These are phyloP conservation scores for Aleiodes alternator DNA, from an alignment of 2,888 invertebrate genomes.

Conservation along the genomic window DNA sequence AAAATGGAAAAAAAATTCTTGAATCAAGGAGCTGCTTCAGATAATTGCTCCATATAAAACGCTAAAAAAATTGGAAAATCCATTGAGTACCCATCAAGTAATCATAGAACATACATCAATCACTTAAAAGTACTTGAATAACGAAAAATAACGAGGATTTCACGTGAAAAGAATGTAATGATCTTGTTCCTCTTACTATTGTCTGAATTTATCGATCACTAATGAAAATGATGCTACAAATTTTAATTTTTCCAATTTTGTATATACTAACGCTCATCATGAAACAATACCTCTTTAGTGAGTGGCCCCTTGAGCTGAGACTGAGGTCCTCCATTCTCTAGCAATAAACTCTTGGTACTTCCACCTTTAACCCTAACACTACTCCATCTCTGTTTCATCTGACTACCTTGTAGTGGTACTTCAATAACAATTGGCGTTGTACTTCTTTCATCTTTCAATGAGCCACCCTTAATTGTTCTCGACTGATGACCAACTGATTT, in stretches of 20 bases:
- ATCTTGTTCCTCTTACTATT: not conserved
- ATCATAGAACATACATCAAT: too few relatives aligned
- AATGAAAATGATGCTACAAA: not conserved
- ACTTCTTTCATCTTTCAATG: slow-evolving; percentile 66
- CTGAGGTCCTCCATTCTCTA: slow-evolving; percentile 72
- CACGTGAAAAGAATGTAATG: too few relatives aligned
- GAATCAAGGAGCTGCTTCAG: too few relatives aligned
- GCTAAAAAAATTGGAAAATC: too few relatives aligned
- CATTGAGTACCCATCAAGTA: too few relatives aligned
- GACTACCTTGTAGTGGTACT: slow-evolving; percentile 55
- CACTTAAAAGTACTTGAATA: too few relatives aligned
- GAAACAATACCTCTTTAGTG: slow-evolving; percentile 68
- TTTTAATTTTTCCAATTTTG: not conserved
- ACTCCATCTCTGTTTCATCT: slow-evolving; percentile 71
- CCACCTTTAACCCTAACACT: slow-evolving; percentile 72
- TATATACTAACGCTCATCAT: not conserved
- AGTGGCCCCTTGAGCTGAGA: slow-evolving; percentile 66
- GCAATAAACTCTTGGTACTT: slow-evolving; percentile 72
- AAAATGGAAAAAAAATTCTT: too few relatives aligned
- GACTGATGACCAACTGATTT: slow-evolving; percentile 38
- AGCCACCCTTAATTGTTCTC: slow-evolving; percentile 63
- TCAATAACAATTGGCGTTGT: slow-evolving; percentile 59
- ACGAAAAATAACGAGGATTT: too few relatives aligned
- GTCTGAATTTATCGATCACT: not conserved
- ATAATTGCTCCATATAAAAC: too few relatives aligned